These are phyloP conservation scores for Otocyon megalotis DNA, from an alignment of 2,113 vertebrate genomes.

Conservation along the genomic window DNA sequence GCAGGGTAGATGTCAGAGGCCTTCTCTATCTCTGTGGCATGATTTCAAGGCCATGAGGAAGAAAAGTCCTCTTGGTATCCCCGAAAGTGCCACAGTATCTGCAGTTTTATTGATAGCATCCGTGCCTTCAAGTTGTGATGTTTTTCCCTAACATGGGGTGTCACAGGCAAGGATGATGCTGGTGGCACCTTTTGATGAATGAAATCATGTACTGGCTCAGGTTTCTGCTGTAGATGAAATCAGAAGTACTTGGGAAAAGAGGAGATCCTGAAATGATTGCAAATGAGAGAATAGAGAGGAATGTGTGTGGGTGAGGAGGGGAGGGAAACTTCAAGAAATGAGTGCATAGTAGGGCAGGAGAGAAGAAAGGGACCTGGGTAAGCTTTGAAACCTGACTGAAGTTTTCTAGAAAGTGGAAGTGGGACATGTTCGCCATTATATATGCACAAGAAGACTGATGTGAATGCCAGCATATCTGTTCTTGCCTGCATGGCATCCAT, in stretches of 20 bases:
- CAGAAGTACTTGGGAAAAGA: not conserved
- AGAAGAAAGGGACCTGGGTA: not conserved
- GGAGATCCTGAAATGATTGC: not conserved
- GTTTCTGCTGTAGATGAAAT: not conserved
- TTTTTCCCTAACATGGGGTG: not conserved
- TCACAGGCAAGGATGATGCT: not conserved
- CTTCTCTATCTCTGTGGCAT: not conserved
- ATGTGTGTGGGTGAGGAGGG: not conserved
- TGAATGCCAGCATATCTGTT: accelerated
- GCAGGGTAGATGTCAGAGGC: not conserved
- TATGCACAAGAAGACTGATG: not conserved
- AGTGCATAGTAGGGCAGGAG: not conserved
- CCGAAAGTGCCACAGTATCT: not conserved
- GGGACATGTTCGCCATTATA: accelerated
- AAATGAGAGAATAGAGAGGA: not conserved
- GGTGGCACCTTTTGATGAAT: not conserved
- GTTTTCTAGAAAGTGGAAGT: not conserved
- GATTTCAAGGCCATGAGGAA: not conserved
- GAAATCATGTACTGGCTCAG: not conserved
- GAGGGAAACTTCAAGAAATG: no score
- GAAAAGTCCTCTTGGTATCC: not conserved
- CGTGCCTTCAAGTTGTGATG: not conserved
- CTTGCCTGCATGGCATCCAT: not conserved
- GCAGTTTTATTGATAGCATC: not conserved
- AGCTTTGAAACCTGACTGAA: not conserved